Evolutionary conservation across 2,888 invertebrate genomes (phyloP).

Genomic region (Trachelus iudaicus): DNA sequence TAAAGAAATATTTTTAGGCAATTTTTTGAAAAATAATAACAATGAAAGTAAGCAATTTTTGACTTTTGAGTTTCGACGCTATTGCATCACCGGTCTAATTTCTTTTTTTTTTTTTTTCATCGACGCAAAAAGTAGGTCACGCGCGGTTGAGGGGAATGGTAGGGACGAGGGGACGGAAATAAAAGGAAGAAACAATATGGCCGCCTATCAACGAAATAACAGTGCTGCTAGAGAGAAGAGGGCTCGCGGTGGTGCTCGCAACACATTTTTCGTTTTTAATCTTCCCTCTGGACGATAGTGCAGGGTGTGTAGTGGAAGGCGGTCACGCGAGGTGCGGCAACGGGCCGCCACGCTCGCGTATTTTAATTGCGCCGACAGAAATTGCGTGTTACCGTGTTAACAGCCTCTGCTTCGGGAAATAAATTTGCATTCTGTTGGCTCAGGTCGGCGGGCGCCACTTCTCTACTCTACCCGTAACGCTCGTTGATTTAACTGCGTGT

Average conservation of each 20-base stretch:
- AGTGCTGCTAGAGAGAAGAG: background rate
- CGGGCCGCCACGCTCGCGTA: conserved; percentile 27
- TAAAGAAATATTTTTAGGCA: conserved; percentile 62
- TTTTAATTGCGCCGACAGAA: conserved; percentile 51
- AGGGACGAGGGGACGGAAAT: conserved; percentile 7
- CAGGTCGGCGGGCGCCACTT: conserved; percentile 22
- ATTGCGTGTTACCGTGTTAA: conserved; percentile 46
- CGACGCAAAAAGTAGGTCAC: background rate
- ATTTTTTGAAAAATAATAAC: too few species aligned
- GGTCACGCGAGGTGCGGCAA: conserved; percentile 43
- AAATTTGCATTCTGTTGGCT: conserved; percentile 46
- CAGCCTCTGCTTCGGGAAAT: conserved; percentile 42
- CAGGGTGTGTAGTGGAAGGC: conserved; percentile 9
- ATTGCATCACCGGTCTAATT: background rate
- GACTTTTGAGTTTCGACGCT: background rate
- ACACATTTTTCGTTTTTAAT: background rate
- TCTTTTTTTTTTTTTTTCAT: background rate
- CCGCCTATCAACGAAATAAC: background rate
- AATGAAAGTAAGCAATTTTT: background rate
- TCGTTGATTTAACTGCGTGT: conserved; percentile 15
- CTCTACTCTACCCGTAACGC: conserved; percentile 7
- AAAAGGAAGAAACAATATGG: background rate
- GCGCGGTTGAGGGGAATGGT: background rate
- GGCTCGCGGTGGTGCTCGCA: background rate
- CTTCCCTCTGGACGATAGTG: background rate